A percentile compares a stretch with the other conserved stretches of the same genome.
These are phyloP conservation scores for Acromyrmex heyeri DNA, from an alignment of 1,140 invertebrate species.

Conservation along the genomic window DNA sequence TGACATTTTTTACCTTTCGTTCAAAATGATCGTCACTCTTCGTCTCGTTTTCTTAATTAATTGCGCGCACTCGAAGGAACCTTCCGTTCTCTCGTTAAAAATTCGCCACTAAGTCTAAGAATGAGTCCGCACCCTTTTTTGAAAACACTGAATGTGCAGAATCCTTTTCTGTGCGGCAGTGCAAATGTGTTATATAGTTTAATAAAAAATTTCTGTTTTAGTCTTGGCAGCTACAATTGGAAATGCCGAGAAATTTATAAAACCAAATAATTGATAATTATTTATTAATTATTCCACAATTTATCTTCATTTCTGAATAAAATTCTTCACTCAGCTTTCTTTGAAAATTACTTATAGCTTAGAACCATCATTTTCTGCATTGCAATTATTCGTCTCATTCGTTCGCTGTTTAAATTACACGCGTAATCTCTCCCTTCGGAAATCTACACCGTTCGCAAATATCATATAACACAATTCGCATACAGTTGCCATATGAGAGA, in stretches of 20 bases:
- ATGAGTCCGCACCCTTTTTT: not conserved
- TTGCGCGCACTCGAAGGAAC: slow-evolving; percentile 21
- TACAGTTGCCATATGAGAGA: slow-evolving; percentile 41
- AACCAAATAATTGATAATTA: not conserved
- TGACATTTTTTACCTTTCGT: slow-evolving; percentile 49
- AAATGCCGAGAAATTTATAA: not conserved
- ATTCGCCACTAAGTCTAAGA: not conserved
- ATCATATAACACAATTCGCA: slow-evolving; percentile 64
- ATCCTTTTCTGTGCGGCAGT: not conserved
- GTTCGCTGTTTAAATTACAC: slow-evolving; percentile 38
- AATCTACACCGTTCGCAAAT: slow-evolving; percentile 53
- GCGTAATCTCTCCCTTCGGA: slow-evolving; percentile 2
- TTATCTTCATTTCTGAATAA: not conserved
- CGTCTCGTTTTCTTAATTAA: slow-evolving; percentile 53
- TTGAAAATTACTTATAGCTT: not conserved
- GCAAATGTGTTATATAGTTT: not conserved
- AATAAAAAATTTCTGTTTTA: slow-evolving; percentile 11
- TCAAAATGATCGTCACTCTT: slow-evolving; percentile 25
- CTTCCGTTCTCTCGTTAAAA: not conserved
- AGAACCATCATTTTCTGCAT: slow-evolving; percentile 1
- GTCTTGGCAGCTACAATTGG: not conserved
- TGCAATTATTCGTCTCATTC: slow-evolving; percentile 51
- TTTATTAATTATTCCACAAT: not conserved
- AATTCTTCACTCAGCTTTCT: not conserved
- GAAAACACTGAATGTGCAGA: slow-evolving; percentile 7